These are phyloP conservation scores for Coptotermes formosanus DNA, from an alignment of 1,140 invertebrate species.

Conservation along the genomic window DNA sequence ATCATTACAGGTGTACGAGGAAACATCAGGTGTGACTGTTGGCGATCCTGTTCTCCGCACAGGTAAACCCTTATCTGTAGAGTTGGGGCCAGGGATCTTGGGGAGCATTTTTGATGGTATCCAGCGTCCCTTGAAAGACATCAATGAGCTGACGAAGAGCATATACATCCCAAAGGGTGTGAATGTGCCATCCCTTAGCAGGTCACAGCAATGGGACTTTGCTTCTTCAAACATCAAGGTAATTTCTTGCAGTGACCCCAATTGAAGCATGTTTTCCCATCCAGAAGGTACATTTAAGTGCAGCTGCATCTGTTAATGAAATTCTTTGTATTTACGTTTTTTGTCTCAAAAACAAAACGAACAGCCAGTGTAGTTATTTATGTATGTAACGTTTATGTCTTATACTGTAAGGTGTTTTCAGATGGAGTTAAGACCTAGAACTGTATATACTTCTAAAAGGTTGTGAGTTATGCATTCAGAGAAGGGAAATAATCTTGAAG, in stretches of 20 bases:
- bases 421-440: too few relatives aligned
- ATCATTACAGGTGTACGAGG: slow-evolving; percentile 87
- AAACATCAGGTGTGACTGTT: slow-evolving; percentile 98
- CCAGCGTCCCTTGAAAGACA: slow-evolving; percentile 96
- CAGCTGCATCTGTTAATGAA: too few relatives aligned
- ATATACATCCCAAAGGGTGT: slow-evolving; percentile 99
- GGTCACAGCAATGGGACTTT: slow-evolving; percentile 89
- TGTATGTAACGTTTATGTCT: too few relatives aligned
- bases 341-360: too few relatives aligned
- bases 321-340: too few relatives aligned
- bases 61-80: slow-evolving; percentile 96
- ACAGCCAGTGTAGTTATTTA: too few relatives aligned
- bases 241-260: slow-evolving; percentile 41
- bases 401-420: too few relatives aligned
- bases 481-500: too few relatives aligned
- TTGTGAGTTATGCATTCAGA: too few relatives aligned
- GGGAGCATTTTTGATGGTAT: slow-evolving; percentile 99
- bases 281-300: not conserved
- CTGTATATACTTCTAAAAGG: too few relatives aligned
- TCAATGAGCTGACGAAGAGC: slow-evolving; percentile 87
- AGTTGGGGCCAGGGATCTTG: slow-evolving; percentile 98
- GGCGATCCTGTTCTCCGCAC: slow-evolving; percentile 98
- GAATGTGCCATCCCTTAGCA: slow-evolving; percentile 87
- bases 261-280: not conserved
- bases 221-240: slow-evolving; percentile 81